Base-by-base conservation (phyloP, 2,113 vertebrate genomes). In the human region DNA sequence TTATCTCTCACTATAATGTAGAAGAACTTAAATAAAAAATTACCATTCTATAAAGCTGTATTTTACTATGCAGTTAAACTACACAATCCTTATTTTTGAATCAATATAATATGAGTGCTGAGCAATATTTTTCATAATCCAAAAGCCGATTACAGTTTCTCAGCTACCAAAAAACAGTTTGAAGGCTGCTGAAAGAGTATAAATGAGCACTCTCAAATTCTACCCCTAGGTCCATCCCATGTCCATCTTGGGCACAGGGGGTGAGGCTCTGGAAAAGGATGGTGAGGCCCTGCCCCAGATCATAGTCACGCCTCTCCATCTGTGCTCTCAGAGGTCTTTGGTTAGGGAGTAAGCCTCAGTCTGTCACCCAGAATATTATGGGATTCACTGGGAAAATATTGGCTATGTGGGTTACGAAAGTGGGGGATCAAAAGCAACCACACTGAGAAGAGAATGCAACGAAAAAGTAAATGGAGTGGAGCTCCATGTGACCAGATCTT, bases 1-100 rank as follows among this genome's bases (percentile, higher is more conserved):
- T 98, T 98, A 97, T 97, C 97, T 94, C 96, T 70, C 90, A 94
- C 97, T 90, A 97, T 95, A 97, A 97, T 87, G 88, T 48, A 78
- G 95, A 91, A 84, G 95, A 97, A 96, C 94, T 89, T 94, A 93
- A 97, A 88, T 96, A 90, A 96, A 97, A 98, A 98, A 97, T 96
- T 84, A 93, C 90, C 92, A 89, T 96, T 85, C 94, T 90, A 97
- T 97, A 98, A 97, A 97, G 85, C 96, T 95, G 78, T 82, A 91
- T 96, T 96, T 96, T 94, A 96, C 89, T 95, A 95, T 89, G 22
- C 35, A 59, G 35, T 76, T 93, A 92, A 98, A 97, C 97, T 48
- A 84, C 80, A 97, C 93, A 87, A 97, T 96, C 94, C 95, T 93
- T 93, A 90, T 94, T 97, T 98, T 94, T 6, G 48, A 98, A 98